Base-by-base conservation (phyloP, 2,888 invertebrate species). In the Lagria hirta region DNA sequence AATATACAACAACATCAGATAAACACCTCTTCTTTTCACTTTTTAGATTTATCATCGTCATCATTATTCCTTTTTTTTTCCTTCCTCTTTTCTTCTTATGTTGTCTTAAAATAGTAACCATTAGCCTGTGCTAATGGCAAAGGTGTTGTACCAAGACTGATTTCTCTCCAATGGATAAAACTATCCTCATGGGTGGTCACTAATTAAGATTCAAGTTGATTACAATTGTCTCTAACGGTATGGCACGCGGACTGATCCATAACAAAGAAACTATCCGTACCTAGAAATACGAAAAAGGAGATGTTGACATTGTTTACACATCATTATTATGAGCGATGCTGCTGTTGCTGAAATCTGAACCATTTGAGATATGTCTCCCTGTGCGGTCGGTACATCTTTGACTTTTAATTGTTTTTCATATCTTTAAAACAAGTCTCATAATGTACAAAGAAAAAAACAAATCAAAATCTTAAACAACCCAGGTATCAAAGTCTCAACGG, bases 161-260 rank as follows among this genome's bases (percentile, higher is more conserved):
- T 66, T 66, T 65, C 65, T 66, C 61, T 63, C 53, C 54, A 58
- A 59, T 10, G 64, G 65, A 64, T 66, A 64, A 67, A 68, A 65
- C 68, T 66, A 66, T 66, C 61, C 67, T 69, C 68, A 62, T 71
- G 72, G 72, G 72, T 73, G 72, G 72, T 66, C 71, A 65, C 71
- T 73, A 73, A 73, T 73, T 73, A 73, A 72, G 70, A 73, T 72
- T 73, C 72, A 71, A 65, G 65, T 67, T 71, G 72, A 73, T 72
- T 72, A 65, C 71, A 71, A 72, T 71, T 72, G 70, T 71, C 67
- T 68, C 69, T 70, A 71, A 70, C 69, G 69, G 71, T 72, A 71
- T 63, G 71, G 68, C 69, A 71, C 70, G 68, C 69, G 62, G 65
- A 49, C 53, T 55, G 61, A 61, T 61, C 60, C 55, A 58, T 62